phyloP scores from a whole-genome alignment of 2,888 invertebrate species.

The Lordiphosa fenestrarum region DNA sequence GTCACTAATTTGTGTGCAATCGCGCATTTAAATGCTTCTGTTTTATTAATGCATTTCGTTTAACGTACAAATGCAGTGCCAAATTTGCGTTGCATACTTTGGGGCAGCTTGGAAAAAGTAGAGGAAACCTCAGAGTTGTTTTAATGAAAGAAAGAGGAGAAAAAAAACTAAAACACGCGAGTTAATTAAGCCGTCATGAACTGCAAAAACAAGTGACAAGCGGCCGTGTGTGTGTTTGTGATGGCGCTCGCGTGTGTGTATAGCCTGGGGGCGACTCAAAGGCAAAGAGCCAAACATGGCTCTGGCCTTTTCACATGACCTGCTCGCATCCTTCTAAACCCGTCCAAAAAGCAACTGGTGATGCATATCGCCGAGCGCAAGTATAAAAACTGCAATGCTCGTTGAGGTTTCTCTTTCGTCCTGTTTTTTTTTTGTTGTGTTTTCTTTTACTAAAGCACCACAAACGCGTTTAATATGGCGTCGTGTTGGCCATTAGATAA shows the following conservation, averaged over 20 bases:
- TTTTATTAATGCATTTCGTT: constrained; percentile 64
- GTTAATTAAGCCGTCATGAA: constrained; percentile 63
- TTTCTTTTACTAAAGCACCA: constrained; percentile 11
- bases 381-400: background rate
- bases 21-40: constrained; percentile 60
- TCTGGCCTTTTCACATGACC: constrained; percentile 38
- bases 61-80: constrained; percentile 41
- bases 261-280: constrained; percentile 44
- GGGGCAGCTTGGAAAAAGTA: background rate
- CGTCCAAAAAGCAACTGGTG: constrained; percentile 54
- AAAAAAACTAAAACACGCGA: constrained; percentile 33
- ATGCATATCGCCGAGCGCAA: constrained; percentile 34
- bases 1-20: constrained; percentile 65
- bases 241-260: constrained; percentile 4
- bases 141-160: constrained; percentile 16
- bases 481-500: constrained; percentile 6
- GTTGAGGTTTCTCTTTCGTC: constrained; percentile 6
- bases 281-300: constrained; percentile 43
- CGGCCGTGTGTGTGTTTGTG: constrained; percentile 14
- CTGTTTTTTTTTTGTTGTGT: background rate
- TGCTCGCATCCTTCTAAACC: background rate
- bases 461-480: constrained; percentile 27
- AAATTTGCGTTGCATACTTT: constrained; percentile 33
- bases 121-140: constrained; percentile 11
- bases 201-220: constrained; percentile 53